Base-by-base conservation (phyloP, 2,113 vertebrate species). In the Protomyctophum bolini region DNA sequence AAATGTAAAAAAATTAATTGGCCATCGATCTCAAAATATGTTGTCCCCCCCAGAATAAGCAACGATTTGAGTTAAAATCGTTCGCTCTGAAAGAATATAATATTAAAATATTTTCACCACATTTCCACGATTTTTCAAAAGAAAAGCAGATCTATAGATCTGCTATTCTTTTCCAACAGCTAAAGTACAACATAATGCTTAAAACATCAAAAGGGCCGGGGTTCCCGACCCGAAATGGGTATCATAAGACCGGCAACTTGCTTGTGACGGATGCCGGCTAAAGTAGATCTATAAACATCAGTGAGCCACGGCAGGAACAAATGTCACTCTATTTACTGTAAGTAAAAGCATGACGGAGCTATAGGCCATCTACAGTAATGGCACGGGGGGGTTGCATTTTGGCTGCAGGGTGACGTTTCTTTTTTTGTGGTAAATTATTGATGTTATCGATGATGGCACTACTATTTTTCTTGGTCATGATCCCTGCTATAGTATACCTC, bases 211-310 rank as follows among this genome's bases (percentile, higher is more conserved):
- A n/a, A n/a, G n/a, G n/a, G n/a, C n/a, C n/a, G n/a, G n/a, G n/a
- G n/a, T n/a, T n/a, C n/a, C n/a, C n/a, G n/a, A n/a, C n/a, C n/a
- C n/a, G n/a, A n/a, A n/a, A n/a, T n/a, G n/a, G n/a, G n/a, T n/a
- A n/a, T n/a, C n/a, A n/a, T n/a, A 79, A 74, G 71, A 77, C 65
- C 65, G 73, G 70, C 59, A 74, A 51, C 76, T 74, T 65, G 52
- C 15, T 14, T 46, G 63, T 84, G 75, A 87, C 68, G 55, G 77
- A 87, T 85, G 72, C 47, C 57, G 49, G 58, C 67, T 65, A 72
- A 65, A 80, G 69, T 51, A 79, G 75, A 82, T 82, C 72, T 72
- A 70, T 72, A 70, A 69, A 21, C 58, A 58, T 79, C 63, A 54
- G 63, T 62, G 50, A 80, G 58, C 70, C 76, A 67, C 66, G 55